Evolutionary conservation across 2,888 invertebrate species (phyloP).

Genomic region (Punctoribates punctum): DNA sequence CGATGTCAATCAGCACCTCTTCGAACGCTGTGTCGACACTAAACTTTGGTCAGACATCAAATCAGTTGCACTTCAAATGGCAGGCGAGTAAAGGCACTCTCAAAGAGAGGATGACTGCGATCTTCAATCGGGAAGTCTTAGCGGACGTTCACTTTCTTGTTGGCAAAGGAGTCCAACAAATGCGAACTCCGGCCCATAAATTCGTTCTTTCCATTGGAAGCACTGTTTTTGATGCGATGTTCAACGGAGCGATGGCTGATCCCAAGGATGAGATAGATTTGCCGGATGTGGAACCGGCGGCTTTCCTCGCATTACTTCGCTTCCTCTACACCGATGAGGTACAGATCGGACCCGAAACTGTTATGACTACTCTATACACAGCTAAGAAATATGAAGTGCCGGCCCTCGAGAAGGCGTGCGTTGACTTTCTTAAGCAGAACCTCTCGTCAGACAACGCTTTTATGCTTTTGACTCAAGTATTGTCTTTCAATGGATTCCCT

Average conservation of each 20-base stretch:
- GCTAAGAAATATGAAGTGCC: constrained; percentile 84
- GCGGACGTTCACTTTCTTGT: constrained; percentile 75
- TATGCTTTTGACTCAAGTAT: constrained; percentile 65
- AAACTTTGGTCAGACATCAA: background rate
- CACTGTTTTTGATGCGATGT: constrained; percentile 82
- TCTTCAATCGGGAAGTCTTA: constrained; percentile 64
- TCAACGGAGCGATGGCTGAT: constrained; percentile 70
- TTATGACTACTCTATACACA: constrained; percentile 79
- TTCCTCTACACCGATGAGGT: constrained; percentile 74
- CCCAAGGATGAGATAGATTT: constrained; percentile 69
- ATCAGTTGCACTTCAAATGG: constrained; percentile 37
- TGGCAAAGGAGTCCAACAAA: constrained; percentile 65
- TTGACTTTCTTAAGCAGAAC: constrained; percentile 69
- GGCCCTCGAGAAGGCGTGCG: constrained; percentile 74
- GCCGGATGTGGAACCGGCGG: constrained; percentile 77
- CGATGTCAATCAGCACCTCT: background rate
- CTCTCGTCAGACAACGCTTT: constrained; percentile 78
- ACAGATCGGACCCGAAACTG: constrained; percentile 75
- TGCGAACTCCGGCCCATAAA: constrained; percentile 71
- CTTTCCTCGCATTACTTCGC: constrained; percentile 69
- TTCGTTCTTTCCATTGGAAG: constrained; percentile 76
- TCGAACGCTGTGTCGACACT: background rate
- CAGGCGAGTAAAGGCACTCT: constrained; percentile 72
- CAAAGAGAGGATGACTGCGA: constrained; percentile 68
- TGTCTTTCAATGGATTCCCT: background rate